Evolutionary conservation across 92 coral and sea anemone species (phyloP).

Genomic region (Heteractis magnifica): DNA sequence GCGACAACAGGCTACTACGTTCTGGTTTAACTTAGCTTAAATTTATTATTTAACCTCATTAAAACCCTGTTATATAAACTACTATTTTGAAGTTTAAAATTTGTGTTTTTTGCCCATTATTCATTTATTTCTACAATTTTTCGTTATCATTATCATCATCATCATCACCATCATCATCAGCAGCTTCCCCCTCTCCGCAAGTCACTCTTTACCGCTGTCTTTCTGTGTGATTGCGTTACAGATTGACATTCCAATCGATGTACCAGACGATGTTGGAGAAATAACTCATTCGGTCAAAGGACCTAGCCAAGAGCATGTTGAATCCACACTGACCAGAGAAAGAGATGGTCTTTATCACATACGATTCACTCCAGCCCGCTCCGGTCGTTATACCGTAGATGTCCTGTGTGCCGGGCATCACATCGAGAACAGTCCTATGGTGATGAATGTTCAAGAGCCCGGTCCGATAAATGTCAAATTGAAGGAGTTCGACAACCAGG

Average conservation of each 20-base stretch:
- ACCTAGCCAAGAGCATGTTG: slow-evolving; percentile 58
- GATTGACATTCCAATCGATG: slow-evolving; percentile 73
- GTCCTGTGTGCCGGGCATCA: slow-evolving; percentile 72
- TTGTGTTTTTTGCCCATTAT: too few species aligned
- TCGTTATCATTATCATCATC: too few species aligned
- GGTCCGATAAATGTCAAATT: slow-evolving; percentile 59
- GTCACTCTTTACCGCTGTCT: background rate
- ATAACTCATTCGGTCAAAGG: slow-evolving; percentile 67
- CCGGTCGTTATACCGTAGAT: slow-evolving; percentile 77
- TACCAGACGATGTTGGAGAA: slow-evolving; percentile 69
- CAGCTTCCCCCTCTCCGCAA: background rate
- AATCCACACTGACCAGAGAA: slow-evolving; percentile 57
- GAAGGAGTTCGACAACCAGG: slow-evolving; percentile 74
- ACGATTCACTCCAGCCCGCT: slow-evolving; percentile 60
- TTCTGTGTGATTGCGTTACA: slow-evolving; percentile 2
- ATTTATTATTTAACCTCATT: too few species aligned
- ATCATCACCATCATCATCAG: too few species aligned
- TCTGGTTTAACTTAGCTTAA: too few species aligned
- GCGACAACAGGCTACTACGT: too few species aligned
- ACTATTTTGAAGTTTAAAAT: too few species aligned
- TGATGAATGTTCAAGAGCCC: slow-evolving; percentile 66
- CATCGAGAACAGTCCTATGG: slow-evolving; percentile 78
- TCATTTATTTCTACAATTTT: too few species aligned
- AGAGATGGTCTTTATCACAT: slow-evolving; percentile 75
- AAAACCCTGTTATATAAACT: too few species aligned